Conservation (phyloP, 1,140 invertebrate genomes). For the Arion vulgaris region DNA sequence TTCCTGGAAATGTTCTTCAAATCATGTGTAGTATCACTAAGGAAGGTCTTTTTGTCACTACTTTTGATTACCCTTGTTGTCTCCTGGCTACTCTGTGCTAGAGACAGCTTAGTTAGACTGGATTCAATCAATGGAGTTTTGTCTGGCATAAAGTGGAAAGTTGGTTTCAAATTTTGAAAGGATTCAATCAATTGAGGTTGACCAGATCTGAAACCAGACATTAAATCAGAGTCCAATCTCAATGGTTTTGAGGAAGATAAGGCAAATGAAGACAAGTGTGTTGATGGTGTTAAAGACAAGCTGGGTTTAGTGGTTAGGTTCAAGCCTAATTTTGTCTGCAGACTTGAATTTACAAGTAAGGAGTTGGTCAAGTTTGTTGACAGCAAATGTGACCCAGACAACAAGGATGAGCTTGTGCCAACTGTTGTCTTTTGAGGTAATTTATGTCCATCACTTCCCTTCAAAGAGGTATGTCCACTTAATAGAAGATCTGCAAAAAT, state of each 20-base stretch:
- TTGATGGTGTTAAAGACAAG: background rate
- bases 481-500: background rate
- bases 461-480: background rate
- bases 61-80: background rate
- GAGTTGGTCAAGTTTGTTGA: conserved; percentile 2
- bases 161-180: background rate
- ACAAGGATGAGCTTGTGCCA: background rate
- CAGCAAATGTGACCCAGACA: background rate
- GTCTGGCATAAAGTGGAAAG: background rate
- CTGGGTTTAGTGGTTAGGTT: background rate
- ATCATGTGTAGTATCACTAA: background rate
- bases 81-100: background rate
- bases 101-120: background rate
- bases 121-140: background rate
- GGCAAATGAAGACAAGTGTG: background rate
- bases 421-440: background rate
- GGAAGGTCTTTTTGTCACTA: background rate
- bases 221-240: background rate
- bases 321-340: background rate
- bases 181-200: background rate
- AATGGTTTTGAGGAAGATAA: background rate
- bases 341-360: background rate
- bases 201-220: background rate
- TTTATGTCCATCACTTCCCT: background rate
- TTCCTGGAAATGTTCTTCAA: background rate